Evolutionary conservation across 2,797 vertebrate species (phyloP).

Genomic region (Taenioides sp.): DNA sequence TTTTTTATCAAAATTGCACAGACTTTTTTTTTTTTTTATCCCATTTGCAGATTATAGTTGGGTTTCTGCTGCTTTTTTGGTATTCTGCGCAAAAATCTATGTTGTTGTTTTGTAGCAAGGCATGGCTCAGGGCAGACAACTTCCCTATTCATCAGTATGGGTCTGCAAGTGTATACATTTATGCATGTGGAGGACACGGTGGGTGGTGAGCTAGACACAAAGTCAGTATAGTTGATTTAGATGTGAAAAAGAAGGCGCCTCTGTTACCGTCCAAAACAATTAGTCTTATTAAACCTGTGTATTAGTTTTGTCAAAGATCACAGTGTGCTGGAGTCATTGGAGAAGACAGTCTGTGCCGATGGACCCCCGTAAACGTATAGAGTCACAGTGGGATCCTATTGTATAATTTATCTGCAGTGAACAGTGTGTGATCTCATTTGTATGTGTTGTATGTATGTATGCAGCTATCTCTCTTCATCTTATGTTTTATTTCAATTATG

Average conservation of each 20-base stretch:
- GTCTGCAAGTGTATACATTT: constrained; percentile 19
- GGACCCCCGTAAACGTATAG: constrained; percentile 41
- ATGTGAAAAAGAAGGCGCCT: constrained; percentile 9
- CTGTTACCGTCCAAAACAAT: constrained; percentile 34
- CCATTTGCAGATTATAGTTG: background rate
- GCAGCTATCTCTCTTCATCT: background rate
- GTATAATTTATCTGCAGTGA: constrained; percentile 34
- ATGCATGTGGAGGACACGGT: background rate
- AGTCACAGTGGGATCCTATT: constrained; percentile 39
- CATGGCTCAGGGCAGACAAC: constrained; percentile 43
- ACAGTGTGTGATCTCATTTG: constrained; percentile 36
- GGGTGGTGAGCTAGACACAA: constrained; percentile 8
- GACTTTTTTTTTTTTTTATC: background rate
- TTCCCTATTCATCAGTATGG: constrained; percentile 21
- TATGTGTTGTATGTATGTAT: constrained; percentile 12
- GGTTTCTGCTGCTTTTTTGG: background rate
- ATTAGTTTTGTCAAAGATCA: constrained; percentile 51
- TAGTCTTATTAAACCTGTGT: constrained; percentile 34
- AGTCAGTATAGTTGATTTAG: constrained; percentile 27
- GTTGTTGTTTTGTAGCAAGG: constrained; percentile 26
- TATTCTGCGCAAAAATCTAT: constrained; percentile 31
- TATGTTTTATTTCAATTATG: background rate
- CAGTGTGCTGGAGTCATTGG: constrained; percentile 45
- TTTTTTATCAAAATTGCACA: background rate
- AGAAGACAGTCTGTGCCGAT: constrained; percentile 45